Conservation (phyloP, 2,888 invertebrate species). For the Formica aserva region DNA sequence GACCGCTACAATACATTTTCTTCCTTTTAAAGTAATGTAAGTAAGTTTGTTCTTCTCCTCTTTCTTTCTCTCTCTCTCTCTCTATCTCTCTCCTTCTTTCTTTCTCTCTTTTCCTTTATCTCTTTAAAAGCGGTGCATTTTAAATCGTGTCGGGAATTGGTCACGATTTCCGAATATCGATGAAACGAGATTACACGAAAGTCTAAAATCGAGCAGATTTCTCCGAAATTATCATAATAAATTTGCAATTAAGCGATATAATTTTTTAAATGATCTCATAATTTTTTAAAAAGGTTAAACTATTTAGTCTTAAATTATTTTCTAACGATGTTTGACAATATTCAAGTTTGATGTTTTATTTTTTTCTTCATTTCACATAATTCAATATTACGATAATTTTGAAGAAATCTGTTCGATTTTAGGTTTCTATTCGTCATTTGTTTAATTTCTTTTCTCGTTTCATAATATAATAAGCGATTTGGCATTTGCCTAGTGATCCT, state of each 20-base stretch:
- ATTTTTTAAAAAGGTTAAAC: not conserved
- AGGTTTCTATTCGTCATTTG: too few species aligned
- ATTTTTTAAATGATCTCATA: not conserved
- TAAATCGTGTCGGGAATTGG: conserved; percentile 31
- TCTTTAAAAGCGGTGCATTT: conserved; percentile 23
- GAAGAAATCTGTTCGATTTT: not conserved
- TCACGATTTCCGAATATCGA: conserved; percentile 15
- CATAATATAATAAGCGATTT: conserved; percentile 1
- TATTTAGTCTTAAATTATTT: not conserved
- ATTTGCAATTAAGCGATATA: not conserved
- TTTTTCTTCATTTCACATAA: not conserved
- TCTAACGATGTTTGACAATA: not conserved
- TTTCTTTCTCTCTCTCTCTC: not conserved
- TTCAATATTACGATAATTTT: not conserved
- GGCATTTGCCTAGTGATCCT: conserved; percentile 9
- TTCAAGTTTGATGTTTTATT: not conserved
- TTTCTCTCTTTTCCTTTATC: not conserved
- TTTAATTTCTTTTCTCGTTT: too few species aligned
- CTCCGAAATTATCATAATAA: not conserved
- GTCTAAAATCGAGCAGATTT: not conserved
- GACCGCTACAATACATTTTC: conserved; percentile 40
- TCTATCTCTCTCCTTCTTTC: not conserved
- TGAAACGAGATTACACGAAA: not conserved
- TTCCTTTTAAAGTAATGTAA: conserved; percentile 33
- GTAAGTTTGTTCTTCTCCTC: conserved; percentile 3